These are phyloP conservation scores for Agonopterix arenella DNA, from an alignment of 2,888 invertebrate genomes.

Conservation along the genomic window DNA sequence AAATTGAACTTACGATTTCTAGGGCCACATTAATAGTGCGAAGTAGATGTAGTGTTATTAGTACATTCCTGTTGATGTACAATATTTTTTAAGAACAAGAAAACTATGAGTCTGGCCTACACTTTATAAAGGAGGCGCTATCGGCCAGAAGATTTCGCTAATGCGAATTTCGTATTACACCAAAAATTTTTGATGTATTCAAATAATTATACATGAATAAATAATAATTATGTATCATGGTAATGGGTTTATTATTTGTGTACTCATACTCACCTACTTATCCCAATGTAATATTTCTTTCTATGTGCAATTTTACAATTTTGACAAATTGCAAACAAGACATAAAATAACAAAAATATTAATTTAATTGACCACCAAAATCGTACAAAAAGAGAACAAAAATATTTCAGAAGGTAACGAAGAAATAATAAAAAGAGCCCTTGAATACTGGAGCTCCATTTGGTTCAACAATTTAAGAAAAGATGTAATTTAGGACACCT, in stretches of 20 bases:
- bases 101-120: slow-evolving; percentile 40
- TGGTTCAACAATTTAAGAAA: too few species aligned
- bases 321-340: too few species aligned
- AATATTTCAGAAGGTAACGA: too few species aligned
- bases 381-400: too few species aligned
- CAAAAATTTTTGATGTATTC: slow-evolving; percentile 69
- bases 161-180: slow-evolving; percentile 64
- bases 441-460: too few species aligned
- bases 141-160: slow-evolving; percentile 42
- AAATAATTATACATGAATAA: slow-evolving; percentile 66
- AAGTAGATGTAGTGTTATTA: slow-evolving; percentile 48
- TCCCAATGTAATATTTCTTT: too few species aligned
- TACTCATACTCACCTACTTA: background rate
- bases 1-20: slow-evolving; percentile 31
- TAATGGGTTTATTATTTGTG: slow-evolving; percentile 9
- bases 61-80: slow-evolving; percentile 73
- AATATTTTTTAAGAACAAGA: slow-evolving; percentile 42
- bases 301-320: too few species aligned
- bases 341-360: too few species aligned
- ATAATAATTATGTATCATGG: slow-evolving; percentile 53
- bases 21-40: slow-evolving; percentile 32
- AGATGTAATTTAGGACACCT: too few species aligned
- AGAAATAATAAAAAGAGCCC: too few species aligned
- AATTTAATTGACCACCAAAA: too few species aligned
- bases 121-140: slow-evolving; percentile 12